Evolutionary conservation across 2,113 vertebrate genomes (phyloP).

Genomic region (Ictalurus punctatus): DNA sequence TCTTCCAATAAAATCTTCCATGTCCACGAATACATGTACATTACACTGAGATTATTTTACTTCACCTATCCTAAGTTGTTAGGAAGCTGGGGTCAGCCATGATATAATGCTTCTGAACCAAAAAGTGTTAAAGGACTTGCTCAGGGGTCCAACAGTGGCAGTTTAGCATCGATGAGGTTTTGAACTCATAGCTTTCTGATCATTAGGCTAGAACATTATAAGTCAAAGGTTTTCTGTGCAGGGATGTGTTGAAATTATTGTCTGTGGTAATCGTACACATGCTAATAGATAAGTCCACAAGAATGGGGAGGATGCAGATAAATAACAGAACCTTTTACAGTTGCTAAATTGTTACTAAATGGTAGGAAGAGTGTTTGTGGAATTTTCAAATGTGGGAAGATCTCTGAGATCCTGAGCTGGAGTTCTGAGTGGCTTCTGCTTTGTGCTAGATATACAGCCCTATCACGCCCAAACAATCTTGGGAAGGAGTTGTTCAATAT

Average conservation of each 20-base stretch:
- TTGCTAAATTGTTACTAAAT: neutral
- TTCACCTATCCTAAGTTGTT: neutral
- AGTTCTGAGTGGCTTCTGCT: neutral
- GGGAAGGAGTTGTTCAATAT: neutral
- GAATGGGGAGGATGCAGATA: neutral
- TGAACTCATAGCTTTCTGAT: neutral
- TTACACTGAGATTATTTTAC: neutral
- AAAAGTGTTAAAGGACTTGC: neutral
- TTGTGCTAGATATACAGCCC: neutral
- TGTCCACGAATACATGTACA: neutral
- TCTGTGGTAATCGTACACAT: neutral
- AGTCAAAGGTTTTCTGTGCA: neutral
- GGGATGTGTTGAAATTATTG: neutral
- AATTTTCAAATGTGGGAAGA: neutral
- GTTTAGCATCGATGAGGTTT: neutral
- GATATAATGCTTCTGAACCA: neutral
- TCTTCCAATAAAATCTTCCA: neutral
- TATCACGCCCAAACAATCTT: neutral
- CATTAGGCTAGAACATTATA: neutral
- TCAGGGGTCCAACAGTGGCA: neutral
- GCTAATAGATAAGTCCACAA: too few relatives aligned
- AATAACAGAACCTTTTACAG: neutral
- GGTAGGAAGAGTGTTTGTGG: neutral
- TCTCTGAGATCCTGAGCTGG: neutral
- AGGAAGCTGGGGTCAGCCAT: neutral